Evolutionary conservation across 2,888 invertebrate species (phyloP).

Genomic region (Dioctria linearis): DNA sequence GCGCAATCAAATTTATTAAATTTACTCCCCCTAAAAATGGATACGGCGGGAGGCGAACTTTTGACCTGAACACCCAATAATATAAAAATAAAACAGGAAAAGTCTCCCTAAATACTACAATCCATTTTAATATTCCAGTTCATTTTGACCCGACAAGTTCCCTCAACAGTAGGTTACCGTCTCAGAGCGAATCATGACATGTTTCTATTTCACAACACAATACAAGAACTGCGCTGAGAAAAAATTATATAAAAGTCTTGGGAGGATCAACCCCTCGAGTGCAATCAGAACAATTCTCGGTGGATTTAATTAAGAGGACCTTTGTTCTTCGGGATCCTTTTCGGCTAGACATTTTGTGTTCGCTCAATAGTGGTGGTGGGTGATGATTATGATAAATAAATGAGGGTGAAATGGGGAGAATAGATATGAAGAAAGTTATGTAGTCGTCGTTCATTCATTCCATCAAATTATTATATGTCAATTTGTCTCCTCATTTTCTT

Average conservation of each 20-base stretch:
- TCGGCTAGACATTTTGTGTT: conserved; percentile 45
- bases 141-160: conserved; percentile 13
- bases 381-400: not conserved
- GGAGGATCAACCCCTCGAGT: conserved; percentile 59
- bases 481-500: conserved; percentile 49
- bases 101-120: not conserved
- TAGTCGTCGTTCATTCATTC: not conserved
- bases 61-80: not conserved
- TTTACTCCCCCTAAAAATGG: conserved; percentile 40
- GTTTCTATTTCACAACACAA: conserved; percentile 28
- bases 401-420: conserved; percentile 2
- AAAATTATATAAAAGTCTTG: conserved; percentile 53
- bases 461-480: conserved; percentile 33
- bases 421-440: too few relatives aligned
- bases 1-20: conserved; percentile 57
- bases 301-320: conserved; percentile 59
- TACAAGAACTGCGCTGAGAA: conserved; percentile 17
- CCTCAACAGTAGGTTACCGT: conserved; percentile 17
- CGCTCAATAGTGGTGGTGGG: conserved; percentile 35
- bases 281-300: conserved; percentile 59
- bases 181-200: conserved; percentile 23
- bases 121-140: not conserved
- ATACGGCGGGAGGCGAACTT: not conserved
- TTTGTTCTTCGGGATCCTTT: conserved; percentile 56
- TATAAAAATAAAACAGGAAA: not conserved